Base-by-base conservation (phyloP, 2,888 invertebrate species). In the Cheilosia pagana region DNA sequence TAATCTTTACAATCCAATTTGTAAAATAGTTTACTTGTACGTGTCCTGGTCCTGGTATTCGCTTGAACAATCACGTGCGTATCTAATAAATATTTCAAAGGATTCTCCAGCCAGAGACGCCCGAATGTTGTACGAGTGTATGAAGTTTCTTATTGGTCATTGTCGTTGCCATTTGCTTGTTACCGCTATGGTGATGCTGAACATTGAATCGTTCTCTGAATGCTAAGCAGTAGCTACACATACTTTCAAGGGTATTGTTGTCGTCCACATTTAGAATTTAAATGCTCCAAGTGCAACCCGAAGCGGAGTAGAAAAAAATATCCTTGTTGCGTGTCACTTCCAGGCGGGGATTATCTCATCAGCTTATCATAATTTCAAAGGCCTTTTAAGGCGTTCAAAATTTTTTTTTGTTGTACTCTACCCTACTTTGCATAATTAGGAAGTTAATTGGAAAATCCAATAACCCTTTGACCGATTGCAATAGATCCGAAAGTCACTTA, bases 1-100 rank as follows among this genome's bases (percentile, higher is more conserved):
- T 68, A 77, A 77, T 77, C 77, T 70, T 68, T 53, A 55, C 77
- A 77, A 68, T 77, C 77, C 77, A 77, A 77, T 77, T 77, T 77
- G 77, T 77, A 68, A 77, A 77, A 62, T 77, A 77, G 60, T 77
- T 70, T 77, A 70, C 45, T 35, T 43, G 77, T 68, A 77, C 77
- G 77, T 77, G 77, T 55, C 45, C 68, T 77, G 45, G 77, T 55
- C 45, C 68, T 77, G 45, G 39, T 45, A 35, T 53, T 43, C 35
- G 53, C 14, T 48, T 52, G 53, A 68, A 55, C 77, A 70, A 68
- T 70, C 77, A 77, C 77, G 77, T 77, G 77, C 77, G 77, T 70
- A 62, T 53, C 77, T 77, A 77, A 77, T 77, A 77, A 68, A 77
- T 77, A 70, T 68, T 77, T 77, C 77, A 77, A 77, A 62, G 68